Evolutionary conservation across 2,797 vertebrate species (phyloP), one percentile per base, ranked within the genome.

Genomic region (Epinephelus malabaricus): DNA sequence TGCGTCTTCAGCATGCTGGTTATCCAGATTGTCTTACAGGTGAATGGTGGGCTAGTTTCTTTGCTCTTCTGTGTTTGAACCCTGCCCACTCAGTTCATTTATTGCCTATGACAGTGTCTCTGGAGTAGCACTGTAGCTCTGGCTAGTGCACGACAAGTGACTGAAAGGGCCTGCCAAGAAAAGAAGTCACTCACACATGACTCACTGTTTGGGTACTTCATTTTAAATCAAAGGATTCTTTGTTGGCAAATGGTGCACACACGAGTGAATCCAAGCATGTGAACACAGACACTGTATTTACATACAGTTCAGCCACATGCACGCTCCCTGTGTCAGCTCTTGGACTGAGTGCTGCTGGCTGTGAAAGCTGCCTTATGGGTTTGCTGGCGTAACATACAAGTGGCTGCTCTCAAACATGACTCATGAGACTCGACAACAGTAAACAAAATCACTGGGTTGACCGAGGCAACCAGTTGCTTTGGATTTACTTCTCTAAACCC

Each of bases 361-460:
- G 85, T 84, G 81, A 86, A 78, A 79, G 82, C 72, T 55, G 87
- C 84, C 82, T 81, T 79, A 84, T 79, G 86, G 76, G 61, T 81
- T 78, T 70, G 40, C 76, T 88, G 91, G 81, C 79, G 56, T 43
- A 40, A 54, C 82, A 12, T n/a, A 66, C 72, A 50, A 87, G 78
- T 79, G 84, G 65, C 69, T 47, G 83, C 79, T 87, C 83, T 89
- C 69, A 17, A 75, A 78, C 75, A 70, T 65, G 66, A 89, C 79
- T 88, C 86, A 78, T 12, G 68, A 68, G 73, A 59, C 61, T 61
- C 54, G 8, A 21, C 75, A 59, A 76, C 72, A 70, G 78, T 72
- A 91, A 90, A 90, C 84, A 90, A 79, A 79, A 86, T 65, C 78
- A 46, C 68, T 61, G 69, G 61, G 78, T 68, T 13, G 79, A 78